A percentile compares a stretch with the other conserved stretches of the same genome.
Evolutionary conservation across 2,113 vertebrate genomes (phyloP).

Genomic region (Percina caprodes): DNA sequence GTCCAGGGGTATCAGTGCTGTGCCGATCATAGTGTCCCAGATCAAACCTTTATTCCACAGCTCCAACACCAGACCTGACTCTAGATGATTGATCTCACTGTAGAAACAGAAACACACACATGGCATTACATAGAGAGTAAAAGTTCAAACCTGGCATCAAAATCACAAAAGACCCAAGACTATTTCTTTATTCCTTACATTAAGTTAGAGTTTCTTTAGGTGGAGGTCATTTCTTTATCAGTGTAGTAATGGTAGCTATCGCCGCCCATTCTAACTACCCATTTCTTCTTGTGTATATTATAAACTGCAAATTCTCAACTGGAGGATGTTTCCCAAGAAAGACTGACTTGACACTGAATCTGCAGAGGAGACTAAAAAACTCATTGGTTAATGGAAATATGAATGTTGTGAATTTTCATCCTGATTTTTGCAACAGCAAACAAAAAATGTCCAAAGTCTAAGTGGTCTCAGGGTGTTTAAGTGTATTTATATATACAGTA

Average conservation of each 20-base stretch:
- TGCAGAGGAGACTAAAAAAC: neutral
- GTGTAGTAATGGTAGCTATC: no score
- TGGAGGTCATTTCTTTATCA: neutral
- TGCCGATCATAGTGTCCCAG: slow-evolving; percentile 98
- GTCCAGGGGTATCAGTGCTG: slow-evolving; percentile 91
- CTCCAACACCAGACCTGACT: slow-evolving; percentile 95
- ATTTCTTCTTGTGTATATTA: neutral
- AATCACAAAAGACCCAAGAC: no score
- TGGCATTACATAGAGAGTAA: neutral
- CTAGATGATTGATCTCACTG: slow-evolving; percentile 95
- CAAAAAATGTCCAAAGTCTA: neutral
- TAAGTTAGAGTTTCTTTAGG: neutral
- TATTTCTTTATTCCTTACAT: no score
- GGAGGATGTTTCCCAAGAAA: neutral
- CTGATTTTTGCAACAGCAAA: neutral
- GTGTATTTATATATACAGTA: neutral
- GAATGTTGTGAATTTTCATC: neutral
- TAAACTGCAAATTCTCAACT: neutral
- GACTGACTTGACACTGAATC: neutral
- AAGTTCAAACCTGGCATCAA: neutral
- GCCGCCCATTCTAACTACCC: no score
- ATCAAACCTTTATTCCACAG: slow-evolving; percentile 99
- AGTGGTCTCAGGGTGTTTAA: neutral
- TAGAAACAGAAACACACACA: slow-evolving; percentile 28
- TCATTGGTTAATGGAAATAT: neutral